A percentile compares a stretch with the other conserved stretches of the same genome.
phyloP scores from a whole-genome alignment of 1,140 invertebrate genomes.

The Phymastichus coffea region DNA sequence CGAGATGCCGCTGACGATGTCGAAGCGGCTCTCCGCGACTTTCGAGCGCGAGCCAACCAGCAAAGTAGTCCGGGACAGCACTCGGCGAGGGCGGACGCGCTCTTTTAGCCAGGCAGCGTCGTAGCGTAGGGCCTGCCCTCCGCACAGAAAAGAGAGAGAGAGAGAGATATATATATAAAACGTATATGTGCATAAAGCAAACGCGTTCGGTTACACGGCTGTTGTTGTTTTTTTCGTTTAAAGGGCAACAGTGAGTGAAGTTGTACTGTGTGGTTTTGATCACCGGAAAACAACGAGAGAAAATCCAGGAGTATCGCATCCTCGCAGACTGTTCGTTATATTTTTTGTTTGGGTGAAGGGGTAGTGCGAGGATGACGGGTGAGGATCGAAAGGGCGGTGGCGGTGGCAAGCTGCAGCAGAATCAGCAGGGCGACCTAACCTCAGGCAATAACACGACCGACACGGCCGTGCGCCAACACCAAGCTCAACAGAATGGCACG shows the following conservation, averaged over 20 bases:
- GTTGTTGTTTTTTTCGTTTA: no score
- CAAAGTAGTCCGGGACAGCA: slow-evolving; percentile 43
- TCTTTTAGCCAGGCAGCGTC: not conserved
- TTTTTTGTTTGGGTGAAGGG: no score
- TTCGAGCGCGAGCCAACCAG: slow-evolving; percentile 21
- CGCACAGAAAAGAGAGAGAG: not conserved
- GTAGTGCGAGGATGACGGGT: slow-evolving; percentile 49
- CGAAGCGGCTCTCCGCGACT: no score
- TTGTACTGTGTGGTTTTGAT: no score
- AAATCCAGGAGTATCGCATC: no score
- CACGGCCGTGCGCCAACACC: slow-evolving; percentile 17
- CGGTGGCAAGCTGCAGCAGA: slow-evolving; percentile 31
- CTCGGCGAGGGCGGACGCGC: slow-evolving; percentile 40
- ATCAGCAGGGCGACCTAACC: slow-evolving; percentile 15
- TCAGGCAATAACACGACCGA: slow-evolving; percentile 16
- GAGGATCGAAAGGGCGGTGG: slow-evolving; percentile 49
- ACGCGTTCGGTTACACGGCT: no score
- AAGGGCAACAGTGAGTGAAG: no score
- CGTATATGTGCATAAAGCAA: no score
- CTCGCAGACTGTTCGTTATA: no score
- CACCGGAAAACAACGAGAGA: no score
- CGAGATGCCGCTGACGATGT: no score
- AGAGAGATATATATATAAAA: no score
- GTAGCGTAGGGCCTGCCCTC: not conserved
- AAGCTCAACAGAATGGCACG: slow-evolving; percentile 45